Percentiles rank a stretch among this genome's conserved stretches.
Conservation (phyloP, 2,888 invertebrate genomes). For the Agrotis clavis region DNA sequence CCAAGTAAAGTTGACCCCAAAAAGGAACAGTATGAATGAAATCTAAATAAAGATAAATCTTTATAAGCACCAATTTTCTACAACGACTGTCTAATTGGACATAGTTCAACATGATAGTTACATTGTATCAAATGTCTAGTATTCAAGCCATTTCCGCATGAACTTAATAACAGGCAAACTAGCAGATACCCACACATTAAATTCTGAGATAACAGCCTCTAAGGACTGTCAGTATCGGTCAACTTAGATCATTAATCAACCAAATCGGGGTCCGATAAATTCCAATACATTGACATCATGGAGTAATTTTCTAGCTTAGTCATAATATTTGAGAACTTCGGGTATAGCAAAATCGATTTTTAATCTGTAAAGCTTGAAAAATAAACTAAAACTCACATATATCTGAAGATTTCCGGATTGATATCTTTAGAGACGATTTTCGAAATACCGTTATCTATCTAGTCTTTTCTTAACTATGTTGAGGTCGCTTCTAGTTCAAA, state of each 20-base stretch:
- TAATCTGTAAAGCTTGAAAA: background rate
- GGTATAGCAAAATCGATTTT: conserved; percentile 7
- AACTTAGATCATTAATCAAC: conserved; percentile 61
- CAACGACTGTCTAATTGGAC: conserved; percentile 5
- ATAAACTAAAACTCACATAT: background rate
- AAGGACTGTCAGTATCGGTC: conserved; percentile 43
- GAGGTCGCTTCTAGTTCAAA: too few species aligned
- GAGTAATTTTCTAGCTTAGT: conserved; percentile 65
- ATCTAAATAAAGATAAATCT: conserved; percentile 9
- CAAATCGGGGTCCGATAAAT: conserved; percentile 57
- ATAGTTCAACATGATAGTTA: conserved; percentile 15
- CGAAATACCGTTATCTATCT: background rate
- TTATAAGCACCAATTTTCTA: conserved; percentile 10
- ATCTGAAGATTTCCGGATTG: conserved; percentile 3
- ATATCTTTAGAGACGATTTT: background rate
- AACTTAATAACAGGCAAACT: conserved; percentile 16
- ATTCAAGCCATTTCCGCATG: conserved; percentile 25
- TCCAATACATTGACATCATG: conserved; percentile 60
- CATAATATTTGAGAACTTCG: conserved; percentile 38
- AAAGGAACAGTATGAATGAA: background rate
- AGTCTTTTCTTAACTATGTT: too few species aligned
- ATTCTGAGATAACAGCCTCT: conserved; percentile 40
- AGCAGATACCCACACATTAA: conserved; percentile 37
- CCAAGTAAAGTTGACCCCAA: background rate
- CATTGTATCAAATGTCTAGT: conserved; percentile 28